A percentile compares a stretch with the other conserved stretches of the same genome.
Evolutionary conservation across 2,797 vertebrate species (phyloP).

Genomic region (Babyrousa celebensis): DNA sequence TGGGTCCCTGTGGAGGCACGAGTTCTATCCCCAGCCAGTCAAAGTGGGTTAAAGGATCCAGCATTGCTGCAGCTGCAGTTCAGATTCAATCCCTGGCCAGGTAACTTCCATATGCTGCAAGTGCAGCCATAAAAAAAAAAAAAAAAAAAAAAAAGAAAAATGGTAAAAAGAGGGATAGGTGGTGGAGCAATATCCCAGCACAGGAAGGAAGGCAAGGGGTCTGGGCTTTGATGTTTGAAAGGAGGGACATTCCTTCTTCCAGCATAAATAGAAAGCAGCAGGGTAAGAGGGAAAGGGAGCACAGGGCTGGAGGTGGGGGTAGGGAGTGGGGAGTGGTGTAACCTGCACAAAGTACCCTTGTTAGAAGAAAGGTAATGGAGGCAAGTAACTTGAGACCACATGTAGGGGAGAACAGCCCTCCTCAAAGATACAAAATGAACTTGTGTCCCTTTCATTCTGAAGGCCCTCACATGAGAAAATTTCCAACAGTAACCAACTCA

Average conservation of each 20-base stretch:
- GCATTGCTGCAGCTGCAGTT: too few relatives aligned
- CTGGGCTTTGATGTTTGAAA: not conserved
- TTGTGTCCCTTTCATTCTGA: not conserved
- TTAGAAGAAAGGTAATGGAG: not conserved
- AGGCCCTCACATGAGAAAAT: not conserved
- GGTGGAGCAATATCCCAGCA: not conserved
- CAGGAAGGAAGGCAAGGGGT: not conserved
- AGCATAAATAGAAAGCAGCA: not conserved
- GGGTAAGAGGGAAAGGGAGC: not conserved
- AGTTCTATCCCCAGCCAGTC: too few relatives aligned
- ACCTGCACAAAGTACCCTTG: not conserved
- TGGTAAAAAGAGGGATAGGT: not conserved
- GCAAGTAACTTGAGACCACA: not conserved
- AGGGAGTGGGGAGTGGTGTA: not conserved
- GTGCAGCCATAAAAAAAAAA: too few relatives aligned
- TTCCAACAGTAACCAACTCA: slow-evolving; percentile 33
- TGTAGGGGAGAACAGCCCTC: not conserved
- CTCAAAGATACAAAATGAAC: slow-evolving; percentile 35
- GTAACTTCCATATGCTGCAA: too few relatives aligned
- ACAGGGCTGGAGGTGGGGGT: not conserved
- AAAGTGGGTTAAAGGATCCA: too few relatives aligned
- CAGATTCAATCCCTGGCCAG: too few relatives aligned
- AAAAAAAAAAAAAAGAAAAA: too few relatives aligned
- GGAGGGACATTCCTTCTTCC: not conserved
- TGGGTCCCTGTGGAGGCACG: too few relatives aligned